A percentile compares a stretch with the other conserved stretches of the same genome.
These are phyloP conservation scores for Pseudomugil tenellus DNA, from an alignment of 2,797 vertebrate species.

Conservation along the genomic window DNA sequence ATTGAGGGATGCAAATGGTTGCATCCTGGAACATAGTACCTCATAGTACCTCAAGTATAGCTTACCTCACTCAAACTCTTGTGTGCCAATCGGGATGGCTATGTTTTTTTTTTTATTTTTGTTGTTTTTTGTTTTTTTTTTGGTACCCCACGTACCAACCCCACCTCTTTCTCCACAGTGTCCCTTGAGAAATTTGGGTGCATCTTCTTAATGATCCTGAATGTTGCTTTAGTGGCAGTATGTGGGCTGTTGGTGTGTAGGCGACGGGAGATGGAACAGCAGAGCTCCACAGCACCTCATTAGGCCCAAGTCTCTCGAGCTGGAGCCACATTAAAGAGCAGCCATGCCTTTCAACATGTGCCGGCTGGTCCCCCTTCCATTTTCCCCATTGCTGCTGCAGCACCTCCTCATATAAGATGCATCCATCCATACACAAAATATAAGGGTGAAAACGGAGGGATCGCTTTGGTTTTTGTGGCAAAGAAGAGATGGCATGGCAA, in stretches of 20 bases:
- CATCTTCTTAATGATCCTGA: constrained; percentile 77
- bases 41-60: no score
- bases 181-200: constrained; percentile 70
- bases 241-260: constrained; percentile 69
- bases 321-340: constrained; percentile 92
- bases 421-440: constrained; percentile 50
- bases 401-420: constrained; percentile 55
- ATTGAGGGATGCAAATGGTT: constrained; percentile 35
- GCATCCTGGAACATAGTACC: constrained; percentile 31
- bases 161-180: constrained; percentile 5
- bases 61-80: constrained; percentile 55
- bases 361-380: constrained; percentile 79
- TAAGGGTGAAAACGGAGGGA: constrained; percentile 21
- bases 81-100: constrained; percentile 44
- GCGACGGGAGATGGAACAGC: constrained; percentile 60
- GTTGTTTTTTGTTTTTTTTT: no score
- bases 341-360: constrained; percentile 89
- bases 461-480: constrained; percentile 6
- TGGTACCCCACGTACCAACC: no score
- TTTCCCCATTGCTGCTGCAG: constrained; percentile 63
- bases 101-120: constrained; percentile 4
- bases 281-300: constrained; percentile 84
- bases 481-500: background rate
- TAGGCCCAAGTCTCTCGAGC: constrained; percentile 86
- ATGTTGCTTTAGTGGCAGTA: constrained; percentile 58